Percentiles rank a stretch among this genome's conserved stretches.
phyloP scores from a whole-genome alignment of 2,888 invertebrate species.

The Coremacera marginata region DNA sequence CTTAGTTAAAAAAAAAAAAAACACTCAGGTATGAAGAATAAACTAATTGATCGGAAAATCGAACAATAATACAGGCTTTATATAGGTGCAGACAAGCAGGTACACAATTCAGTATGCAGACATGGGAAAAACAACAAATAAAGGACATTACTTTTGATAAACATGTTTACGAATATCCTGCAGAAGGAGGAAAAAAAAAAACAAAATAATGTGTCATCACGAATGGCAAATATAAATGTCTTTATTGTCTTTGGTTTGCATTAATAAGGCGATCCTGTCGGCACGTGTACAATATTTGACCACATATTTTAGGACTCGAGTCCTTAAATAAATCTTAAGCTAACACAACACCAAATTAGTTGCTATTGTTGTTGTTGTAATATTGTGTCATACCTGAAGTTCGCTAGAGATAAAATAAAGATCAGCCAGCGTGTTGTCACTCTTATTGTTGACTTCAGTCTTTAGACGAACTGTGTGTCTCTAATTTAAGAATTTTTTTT shows the following conservation, averaged over 20 bases:
- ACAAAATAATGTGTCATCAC: slow-evolving; percentile 16
- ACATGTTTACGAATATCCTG: not conserved
- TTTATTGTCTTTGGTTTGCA: not conserved
- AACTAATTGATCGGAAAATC: no score
- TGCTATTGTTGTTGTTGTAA: not conserved
- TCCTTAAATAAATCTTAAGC: not conserved
- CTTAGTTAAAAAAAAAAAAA: no score
- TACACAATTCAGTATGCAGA: no score
- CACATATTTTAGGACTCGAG: not conserved
- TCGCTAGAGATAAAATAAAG: not conserved
- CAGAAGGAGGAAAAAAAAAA: not conserved
- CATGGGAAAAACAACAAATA: no score
- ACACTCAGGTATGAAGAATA: not conserved
- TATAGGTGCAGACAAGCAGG: no score
- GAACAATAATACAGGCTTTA: no score
- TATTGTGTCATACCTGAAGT: not conserved
- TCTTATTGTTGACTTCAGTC: not conserved
- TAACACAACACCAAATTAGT: not conserved
- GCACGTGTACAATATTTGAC: slow-evolving; percentile 9
- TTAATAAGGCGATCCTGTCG: slow-evolving; percentile 5
- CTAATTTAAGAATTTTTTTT: no score
- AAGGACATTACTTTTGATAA: not conserved
- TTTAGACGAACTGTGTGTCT: not conserved
- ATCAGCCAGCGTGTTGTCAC: not conserved
- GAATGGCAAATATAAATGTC: slow-evolving; percentile 5